These are phyloP conservation scores for Apostichopus parvimensis DNA, from an alignment of 35 echinoderm and acorn worm species.

Conservation along the genomic window DNA sequence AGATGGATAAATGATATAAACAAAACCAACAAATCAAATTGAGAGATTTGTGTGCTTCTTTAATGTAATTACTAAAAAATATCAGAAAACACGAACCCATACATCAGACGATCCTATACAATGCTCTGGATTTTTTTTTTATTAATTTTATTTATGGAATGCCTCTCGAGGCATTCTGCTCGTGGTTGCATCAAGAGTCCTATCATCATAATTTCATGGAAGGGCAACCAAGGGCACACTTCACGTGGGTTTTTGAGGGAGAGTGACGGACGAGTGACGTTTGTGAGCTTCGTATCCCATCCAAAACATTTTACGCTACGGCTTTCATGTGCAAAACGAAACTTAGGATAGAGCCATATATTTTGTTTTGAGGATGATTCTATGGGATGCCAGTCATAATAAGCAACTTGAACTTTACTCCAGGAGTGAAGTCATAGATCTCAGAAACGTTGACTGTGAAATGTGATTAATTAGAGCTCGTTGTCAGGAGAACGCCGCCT, in stretches of 20 bases:
- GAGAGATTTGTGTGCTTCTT: too few relatives aligned
- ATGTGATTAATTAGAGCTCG: not conserved
- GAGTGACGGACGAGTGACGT: not conserved
- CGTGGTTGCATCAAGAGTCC: not conserved
- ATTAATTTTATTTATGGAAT: not conserved
- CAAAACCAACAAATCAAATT: too few relatives aligned
- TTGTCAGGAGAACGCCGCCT: not conserved
- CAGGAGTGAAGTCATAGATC: not conserved
- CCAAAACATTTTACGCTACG: not conserved
- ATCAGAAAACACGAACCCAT: too few relatives aligned
- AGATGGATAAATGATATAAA: too few relatives aligned
- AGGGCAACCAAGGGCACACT: not conserved
- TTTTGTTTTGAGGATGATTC: not conserved
- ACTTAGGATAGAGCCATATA: not conserved
- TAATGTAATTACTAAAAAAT: too few relatives aligned
- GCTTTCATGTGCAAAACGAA: not conserved
- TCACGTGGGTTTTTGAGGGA: not conserved
- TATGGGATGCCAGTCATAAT: not conserved
- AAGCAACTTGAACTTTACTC: not conserved
- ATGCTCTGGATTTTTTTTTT: not conserved
- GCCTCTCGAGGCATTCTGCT: constrained; percentile 1
- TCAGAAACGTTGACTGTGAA: not conserved
- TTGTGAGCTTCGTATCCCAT: not conserved
- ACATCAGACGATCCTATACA: too few relatives aligned
- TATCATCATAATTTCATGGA: constrained; percentile 1